Conservation (phyloP, 2,113 vertebrate genomes). For the Calidris pugnax region DNA sequence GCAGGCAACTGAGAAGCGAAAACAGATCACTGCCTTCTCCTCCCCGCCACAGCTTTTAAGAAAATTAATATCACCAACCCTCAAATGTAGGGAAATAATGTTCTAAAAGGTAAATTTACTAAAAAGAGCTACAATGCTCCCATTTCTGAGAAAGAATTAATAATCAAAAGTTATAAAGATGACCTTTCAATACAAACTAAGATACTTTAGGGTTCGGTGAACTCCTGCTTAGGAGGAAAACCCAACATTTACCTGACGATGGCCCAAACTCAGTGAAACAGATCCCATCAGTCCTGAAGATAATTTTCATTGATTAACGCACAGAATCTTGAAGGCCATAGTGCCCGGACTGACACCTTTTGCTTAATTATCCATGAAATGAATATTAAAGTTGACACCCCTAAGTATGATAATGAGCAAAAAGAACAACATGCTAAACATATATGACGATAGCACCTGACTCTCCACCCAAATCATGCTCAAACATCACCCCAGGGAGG, state of each 20-base stretch:
- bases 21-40: rapidly evolving
- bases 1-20: background rate
- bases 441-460: background rate
- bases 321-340: background rate
- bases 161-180: background rate
- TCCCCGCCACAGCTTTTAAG: rapidly evolving
- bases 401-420: background rate
- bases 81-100: background rate
- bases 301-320: background rate
- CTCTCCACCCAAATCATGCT: background rate
- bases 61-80: background rate
- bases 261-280: background rate
- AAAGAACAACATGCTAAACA: background rate
- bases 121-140: background rate
- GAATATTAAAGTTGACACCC: background rate
- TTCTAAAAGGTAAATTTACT: background rate
- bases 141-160: background rate
- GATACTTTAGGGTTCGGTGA: background rate
- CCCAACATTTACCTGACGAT: background rate
- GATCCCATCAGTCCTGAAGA: background rate
- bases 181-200: background rate
- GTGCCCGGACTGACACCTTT: background rate
- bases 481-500: background rate
- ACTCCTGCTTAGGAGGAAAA: background rate
- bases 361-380: background rate